phyloP scores from a whole-genome alignment of 2,113 vertebrate species.

The Platycercus adscitus region DNA sequence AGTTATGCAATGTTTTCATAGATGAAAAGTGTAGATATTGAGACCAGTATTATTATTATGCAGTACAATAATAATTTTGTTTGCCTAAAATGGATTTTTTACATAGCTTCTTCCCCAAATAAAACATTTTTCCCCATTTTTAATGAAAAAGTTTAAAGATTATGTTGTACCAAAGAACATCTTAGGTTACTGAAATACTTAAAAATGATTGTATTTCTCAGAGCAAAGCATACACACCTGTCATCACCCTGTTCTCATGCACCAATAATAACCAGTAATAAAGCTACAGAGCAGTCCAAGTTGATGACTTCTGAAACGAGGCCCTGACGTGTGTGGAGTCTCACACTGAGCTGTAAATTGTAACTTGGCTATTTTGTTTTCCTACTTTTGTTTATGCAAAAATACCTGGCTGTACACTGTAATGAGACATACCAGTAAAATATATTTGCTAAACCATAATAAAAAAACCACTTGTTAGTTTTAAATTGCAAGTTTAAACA shows the following conservation, averaged over 20 bases:
- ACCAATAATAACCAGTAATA: background rate
- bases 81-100: background rate
- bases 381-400: background rate
- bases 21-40: background rate
- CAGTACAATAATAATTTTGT: background rate
- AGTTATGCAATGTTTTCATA: conserved; percentile 20
- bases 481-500: background rate
- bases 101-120: background rate
- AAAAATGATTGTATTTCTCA: background rate
- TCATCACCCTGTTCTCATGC: background rate
- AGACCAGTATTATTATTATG: background rate
- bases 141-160: background rate
- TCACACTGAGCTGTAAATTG: background rate
- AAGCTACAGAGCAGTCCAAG: background rate
- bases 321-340: background rate
- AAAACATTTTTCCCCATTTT: background rate
- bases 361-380: background rate
- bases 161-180: background rate
- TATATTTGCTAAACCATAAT: background rate
- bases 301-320: background rate
- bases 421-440: background rate
- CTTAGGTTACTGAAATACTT: background rate
- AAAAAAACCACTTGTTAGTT: background rate
- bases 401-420: background rate
- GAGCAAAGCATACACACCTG: background rate